Conservation (phyloP, 35 echinoderm and acorn worm genomes). For the Antedon bifida region DNA sequence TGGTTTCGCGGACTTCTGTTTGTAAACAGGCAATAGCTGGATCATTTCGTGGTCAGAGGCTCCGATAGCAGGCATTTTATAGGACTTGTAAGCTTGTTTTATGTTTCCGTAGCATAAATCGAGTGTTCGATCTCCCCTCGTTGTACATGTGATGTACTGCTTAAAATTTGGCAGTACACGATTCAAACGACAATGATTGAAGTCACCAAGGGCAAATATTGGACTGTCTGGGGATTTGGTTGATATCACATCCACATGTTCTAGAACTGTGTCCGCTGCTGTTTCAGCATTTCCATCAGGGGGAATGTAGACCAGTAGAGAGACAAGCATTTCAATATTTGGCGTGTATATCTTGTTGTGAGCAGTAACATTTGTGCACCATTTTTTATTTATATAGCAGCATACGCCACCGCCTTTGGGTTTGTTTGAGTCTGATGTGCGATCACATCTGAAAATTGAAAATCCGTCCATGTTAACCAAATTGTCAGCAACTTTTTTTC, state of each 20-base stretch:
- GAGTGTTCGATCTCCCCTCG: conserved; percentile 2
- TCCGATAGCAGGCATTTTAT: conserved; percentile 11
- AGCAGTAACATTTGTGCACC: neutral
- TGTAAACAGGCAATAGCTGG: neutral
- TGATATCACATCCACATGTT: neutral
- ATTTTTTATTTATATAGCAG: neutral
- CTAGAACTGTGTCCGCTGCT: neutral
- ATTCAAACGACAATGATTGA: conserved; percentile 15
- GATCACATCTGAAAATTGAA: neutral
- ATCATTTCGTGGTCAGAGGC: conserved; percentile 21
- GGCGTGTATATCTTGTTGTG: neutral
- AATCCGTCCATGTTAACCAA: neutral
- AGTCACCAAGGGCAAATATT: conserved; percentile 19
- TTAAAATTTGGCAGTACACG: conserved; percentile 5
- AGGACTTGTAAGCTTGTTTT: conserved; percentile 8
- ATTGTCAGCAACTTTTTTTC: neutral
- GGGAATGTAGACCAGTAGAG: neutral
- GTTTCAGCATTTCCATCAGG: neutral
- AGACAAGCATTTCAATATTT: neutral
- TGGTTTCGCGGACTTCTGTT: conserved; percentile 1
- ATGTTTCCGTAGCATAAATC: conserved; percentile 20
- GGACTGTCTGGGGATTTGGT: neutral
- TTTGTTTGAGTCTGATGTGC: neutral
- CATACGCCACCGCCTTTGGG: neutral
- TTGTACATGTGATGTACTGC: conserved; percentile 18